Percentiles rank a stretch among this genome's conserved stretches.
These are phyloP conservation scores for Mya arenaria DNA, from an alignment of 1,140 invertebrate genomes.

Conservation along the genomic window DNA sequence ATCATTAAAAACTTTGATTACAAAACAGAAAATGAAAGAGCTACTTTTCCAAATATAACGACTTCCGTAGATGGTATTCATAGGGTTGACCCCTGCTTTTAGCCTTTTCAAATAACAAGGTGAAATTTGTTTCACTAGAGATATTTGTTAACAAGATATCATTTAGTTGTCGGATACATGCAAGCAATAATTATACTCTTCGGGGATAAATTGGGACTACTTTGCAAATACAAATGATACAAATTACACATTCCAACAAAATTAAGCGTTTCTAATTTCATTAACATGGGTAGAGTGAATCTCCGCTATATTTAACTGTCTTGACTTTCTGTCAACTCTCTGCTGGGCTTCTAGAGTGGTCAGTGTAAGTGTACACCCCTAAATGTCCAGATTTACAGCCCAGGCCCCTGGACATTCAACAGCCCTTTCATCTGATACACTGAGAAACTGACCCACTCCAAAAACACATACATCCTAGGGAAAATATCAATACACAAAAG, in stretches of 20 bases:
- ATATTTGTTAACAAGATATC: slow-evolving; percentile 50
- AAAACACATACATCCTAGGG: no score
- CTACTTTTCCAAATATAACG: slow-evolving; percentile 35
- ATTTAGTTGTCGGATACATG: slow-evolving; percentile 24
- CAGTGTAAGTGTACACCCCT: no score
- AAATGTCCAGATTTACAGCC: no score
- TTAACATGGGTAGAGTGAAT: slow-evolving; percentile 37
- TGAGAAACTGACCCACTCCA: no score
- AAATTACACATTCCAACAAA: slow-evolving; percentile 36
- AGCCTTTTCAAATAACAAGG: not conserved
- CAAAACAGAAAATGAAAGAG: no score
- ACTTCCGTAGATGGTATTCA: slow-evolving; percentile 33
- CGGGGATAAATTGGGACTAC: not conserved
- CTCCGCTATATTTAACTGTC: slow-evolving; percentile 23
- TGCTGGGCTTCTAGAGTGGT: no score
- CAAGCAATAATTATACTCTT: slow-evolving; percentile 37
- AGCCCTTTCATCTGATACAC: no score
- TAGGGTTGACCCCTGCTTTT: slow-evolving; percentile 28
- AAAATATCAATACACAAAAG: no score
- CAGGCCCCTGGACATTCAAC: no score
- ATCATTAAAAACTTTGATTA: no score
- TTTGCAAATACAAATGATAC: not conserved
- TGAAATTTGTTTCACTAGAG: slow-evolving; percentile 28
- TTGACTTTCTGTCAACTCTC: slow-evolving; percentile 37
- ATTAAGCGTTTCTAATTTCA: slow-evolving; percentile 54